Evolutionary conservation across 2,888 invertebrate species (phyloP).

Genomic region (Eledona agricola): DNA sequence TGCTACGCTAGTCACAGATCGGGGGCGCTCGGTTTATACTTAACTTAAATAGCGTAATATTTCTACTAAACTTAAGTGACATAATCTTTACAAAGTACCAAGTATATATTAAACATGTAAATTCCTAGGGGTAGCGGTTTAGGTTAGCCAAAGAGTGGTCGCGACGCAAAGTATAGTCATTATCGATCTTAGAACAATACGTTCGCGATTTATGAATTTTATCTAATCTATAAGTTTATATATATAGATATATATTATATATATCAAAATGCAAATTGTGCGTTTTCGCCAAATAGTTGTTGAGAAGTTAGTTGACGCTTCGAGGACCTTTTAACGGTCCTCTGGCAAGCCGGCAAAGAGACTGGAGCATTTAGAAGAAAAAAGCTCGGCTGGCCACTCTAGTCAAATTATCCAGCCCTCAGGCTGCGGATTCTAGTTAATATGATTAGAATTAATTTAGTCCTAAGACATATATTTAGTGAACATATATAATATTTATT

Average conservation of each 20-base stretch:
- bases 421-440: conserved; percentile 61
- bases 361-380: too few species aligned
- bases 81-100: conserved; percentile 73
- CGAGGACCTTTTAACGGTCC: conserved; percentile 45
- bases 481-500: conserved; percentile 61
- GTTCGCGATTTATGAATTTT: conserved; percentile 61
- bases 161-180: conserved; percentile 48
- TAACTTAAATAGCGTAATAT: conserved; percentile 58
- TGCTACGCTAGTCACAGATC: conserved; percentile 58
- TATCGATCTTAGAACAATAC: conserved; percentile 62
- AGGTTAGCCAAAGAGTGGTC: conserved; percentile 52
- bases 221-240: conserved; percentile 60
- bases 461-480: conserved; percentile 59
- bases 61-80: conserved; percentile 62
- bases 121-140: conserved; percentile 56
- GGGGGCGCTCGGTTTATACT: conserved; percentile 57
- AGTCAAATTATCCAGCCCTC: conserved; percentile 63
- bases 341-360: conserved; percentile 51
- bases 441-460: conserved; percentile 61
- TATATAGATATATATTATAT: conserved; percentile 61
- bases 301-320: conserved; percentile 62
- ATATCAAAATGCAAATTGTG: conserved; percentile 61
- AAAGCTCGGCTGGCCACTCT: conserved; percentile 60
- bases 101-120: conserved; percentile 65
- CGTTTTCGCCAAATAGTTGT: conserved; percentile 62